phyloP scores from a whole-genome alignment of 2,888 invertebrate genomes.

The Sicus ferrugineus region DNA sequence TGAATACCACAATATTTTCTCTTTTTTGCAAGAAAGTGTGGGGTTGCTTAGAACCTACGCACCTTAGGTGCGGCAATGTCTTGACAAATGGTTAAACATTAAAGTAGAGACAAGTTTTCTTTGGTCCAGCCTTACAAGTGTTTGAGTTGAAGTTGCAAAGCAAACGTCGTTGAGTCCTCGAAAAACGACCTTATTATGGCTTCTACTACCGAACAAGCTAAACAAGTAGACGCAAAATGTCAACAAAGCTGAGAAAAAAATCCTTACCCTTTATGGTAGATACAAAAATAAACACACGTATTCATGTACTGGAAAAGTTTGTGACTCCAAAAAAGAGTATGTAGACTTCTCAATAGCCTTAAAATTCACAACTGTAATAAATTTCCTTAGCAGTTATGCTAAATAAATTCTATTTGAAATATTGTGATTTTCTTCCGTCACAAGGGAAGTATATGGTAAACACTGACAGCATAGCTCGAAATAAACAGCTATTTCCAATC shows the following conservation, averaged over 20 bases:
- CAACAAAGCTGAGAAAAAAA: no score
- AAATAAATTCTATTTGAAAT: slow-evolving; percentile 54
- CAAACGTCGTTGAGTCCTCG: no score
- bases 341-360: neutral
- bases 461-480: neutral
- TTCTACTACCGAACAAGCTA: no score
- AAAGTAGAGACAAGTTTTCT: no score
- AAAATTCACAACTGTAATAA: neutral
- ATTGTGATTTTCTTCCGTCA: slow-evolving; percentile 40
- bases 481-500: slow-evolving; percentile 42
- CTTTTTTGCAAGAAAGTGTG: no score
- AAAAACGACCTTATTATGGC: no score
- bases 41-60: no score
- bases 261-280: slow-evolving; percentile 56
- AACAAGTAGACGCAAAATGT: no score
- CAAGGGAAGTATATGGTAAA: slow-evolving; percentile 8
- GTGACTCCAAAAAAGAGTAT: slow-evolving; percentile 52
- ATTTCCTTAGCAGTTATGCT: slow-evolving; percentile 50
- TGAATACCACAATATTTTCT: no score
- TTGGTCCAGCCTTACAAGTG: neutral
- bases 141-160: neutral
- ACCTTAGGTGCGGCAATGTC: neutral
- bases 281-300: slow-evolving; percentile 55
- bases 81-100: no score
- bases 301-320: slow-evolving; percentile 52